Percentiles rank a stretch among this genome's conserved stretches.
Conservation (phyloP, 2,797 vertebrate species). For the Helarctos malayanus region DNA sequence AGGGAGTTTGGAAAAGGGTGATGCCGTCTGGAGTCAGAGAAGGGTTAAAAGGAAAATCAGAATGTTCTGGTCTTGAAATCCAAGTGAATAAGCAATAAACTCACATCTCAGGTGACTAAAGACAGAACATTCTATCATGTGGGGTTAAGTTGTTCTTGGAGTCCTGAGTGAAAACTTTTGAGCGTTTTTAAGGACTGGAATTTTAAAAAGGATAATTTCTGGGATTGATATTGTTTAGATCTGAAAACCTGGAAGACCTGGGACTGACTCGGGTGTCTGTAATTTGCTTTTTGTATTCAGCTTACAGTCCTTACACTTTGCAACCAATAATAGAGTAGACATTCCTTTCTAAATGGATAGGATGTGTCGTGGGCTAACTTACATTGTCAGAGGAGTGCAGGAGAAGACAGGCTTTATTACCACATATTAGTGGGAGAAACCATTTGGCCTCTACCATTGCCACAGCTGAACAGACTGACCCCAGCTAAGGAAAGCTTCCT, state of each 20-base stretch:
- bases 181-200: neutral
- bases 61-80: neutral
- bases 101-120: neutral
- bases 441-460: neutral
- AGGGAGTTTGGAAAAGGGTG: neutral
- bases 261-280: neutral
- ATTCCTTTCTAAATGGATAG: neutral
- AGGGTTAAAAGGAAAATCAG: neutral
- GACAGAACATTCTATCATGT: neutral
- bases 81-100: neutral
- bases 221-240: neutral
- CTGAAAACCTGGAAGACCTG: neutral
- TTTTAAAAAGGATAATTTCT: neutral
- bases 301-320: neutral
- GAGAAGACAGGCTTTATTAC: neutral
- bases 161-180: neutral
- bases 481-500: neutral
- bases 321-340: neutral
- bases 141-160: neutral
- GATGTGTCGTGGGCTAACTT: neutral
- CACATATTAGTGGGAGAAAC: neutral
- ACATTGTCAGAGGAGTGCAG: neutral
- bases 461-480: neutral
- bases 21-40: neutral
- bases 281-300: conserved; percentile 12